Percentiles rank a stretch among this genome's conserved stretches.
Evolutionary conservation across 2,888 invertebrate species (phyloP).

Genomic region (Athetis lepigone): DNA sequence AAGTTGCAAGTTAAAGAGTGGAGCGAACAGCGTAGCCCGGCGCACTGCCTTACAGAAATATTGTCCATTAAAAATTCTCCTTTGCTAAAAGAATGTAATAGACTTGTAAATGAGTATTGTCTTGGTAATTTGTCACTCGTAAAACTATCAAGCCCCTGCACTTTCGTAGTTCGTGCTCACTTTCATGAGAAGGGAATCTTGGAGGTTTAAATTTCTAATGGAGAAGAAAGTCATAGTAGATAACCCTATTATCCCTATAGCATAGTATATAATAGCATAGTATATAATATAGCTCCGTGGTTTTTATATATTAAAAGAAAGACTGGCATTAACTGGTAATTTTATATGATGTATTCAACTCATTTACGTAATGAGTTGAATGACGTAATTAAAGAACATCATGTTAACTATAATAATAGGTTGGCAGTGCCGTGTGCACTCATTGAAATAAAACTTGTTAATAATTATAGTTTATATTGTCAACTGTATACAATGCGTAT

Average conservation of each 20-base stretch:
- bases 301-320: no score
- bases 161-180: constrained; percentile 28
- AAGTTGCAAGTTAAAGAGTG: constrained; percentile 79
- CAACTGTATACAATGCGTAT: no score
- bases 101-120: constrained; percentile 62
- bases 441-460: constrained; percentile 12
- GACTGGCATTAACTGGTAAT: no score
- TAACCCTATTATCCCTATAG: no score
- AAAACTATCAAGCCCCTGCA: constrained; percentile 39
- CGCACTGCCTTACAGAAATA: constrained; percentile 70
- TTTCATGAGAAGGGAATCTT: constrained; percentile 38
- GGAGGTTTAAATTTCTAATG: constrained; percentile 17
- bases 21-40: constrained; percentile 62
- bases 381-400: neutral
- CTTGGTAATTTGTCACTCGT: constrained; percentile 52
- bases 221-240: no score
- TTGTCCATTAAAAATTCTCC: constrained; percentile 76
- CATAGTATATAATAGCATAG: no score
- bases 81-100: constrained; percentile 60
- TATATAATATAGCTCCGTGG: no score
- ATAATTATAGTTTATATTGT: no score
- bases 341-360: no score
- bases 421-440: neutral
- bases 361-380: no score
- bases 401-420: neutral